Evolutionary conservation across 2,888 invertebrate genomes (phyloP), one percentile per base, ranked within the genome.

Genomic region (Adineta ricciae): DNA sequence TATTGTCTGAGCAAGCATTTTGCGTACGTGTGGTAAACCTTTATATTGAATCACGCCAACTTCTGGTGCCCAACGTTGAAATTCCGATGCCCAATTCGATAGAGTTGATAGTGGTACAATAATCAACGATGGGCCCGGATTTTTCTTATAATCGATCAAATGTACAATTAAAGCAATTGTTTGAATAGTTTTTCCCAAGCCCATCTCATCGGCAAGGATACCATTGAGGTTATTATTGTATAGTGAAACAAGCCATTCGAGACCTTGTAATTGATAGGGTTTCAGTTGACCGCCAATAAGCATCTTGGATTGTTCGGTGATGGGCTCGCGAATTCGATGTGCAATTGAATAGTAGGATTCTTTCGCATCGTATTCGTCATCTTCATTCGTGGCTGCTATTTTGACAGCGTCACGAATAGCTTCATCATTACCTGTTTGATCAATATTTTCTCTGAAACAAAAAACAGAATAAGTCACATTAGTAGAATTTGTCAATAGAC

Each of bases 31-130:
- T 27, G 98, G 98, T 46, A 96, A 96, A 56, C 99, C 98, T 87
- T 92, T 92, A 88, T 92, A 92, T 21, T 91, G 88, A 56, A 92
- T 89, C 86, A 96, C 95, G 38, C 93, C 92, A 4, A 98, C 90
- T 8, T 95, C 94, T 1, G 99, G 99, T 1, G 97, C 96, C 99
- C 99, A 99, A 91, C 97, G 97, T 91, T 97, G 97, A 91, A 99
- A 98, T 92, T 99, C 99, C 87, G 98, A 91, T 88, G 96, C 94
- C 99, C 99, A 99, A 93, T 99, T 99, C 0, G 98, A 98, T 86
- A 99, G 91, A 0, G 99, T 99, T 87, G 91, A 91, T 86, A 99
- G 92, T 0, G 99, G 99, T 21, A 99, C 99, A 90, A 99, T 99
- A 88, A 99, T 96, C 86, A 99, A 93, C 92, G 94, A 99, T 0